These are phyloP conservation scores for Seira sanloemensis DNA, from an alignment of 2,888 invertebrate genomes.

Conservation along the genomic window DNA sequence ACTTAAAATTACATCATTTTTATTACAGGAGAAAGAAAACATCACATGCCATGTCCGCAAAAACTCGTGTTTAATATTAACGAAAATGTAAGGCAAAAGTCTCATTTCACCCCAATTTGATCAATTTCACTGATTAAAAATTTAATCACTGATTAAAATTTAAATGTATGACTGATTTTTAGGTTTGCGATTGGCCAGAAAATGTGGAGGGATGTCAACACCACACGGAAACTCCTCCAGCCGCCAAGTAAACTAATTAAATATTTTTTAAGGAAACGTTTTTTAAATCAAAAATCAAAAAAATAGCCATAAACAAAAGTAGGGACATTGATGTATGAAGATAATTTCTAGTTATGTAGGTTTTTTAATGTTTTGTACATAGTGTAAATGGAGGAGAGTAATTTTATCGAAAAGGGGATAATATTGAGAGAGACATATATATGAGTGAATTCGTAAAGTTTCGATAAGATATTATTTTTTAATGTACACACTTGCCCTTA, in stretches of 20 bases:
- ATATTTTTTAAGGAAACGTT: conserved; percentile 2
- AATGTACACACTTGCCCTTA: conserved; percentile 44
- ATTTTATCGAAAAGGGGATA: conserved; percentile 1
- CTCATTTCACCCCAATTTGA: no score
- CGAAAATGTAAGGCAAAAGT: conserved; percentile 80
- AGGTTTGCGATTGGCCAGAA: conserved; percentile 96
- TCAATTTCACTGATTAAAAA: neutral
- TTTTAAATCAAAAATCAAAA: neutral
- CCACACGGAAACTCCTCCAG: conserved; percentile 61
- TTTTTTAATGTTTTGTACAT: conserved; percentile 43
- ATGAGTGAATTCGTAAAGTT: neutral
- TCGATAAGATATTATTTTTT: neutral
- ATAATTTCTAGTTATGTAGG: conserved; percentile 26
- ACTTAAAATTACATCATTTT: neutral
- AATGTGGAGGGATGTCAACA: conserved; percentile 90
- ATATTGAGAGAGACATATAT: neutral
- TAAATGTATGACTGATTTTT: neutral
- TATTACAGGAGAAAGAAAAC: conserved; percentile 84
- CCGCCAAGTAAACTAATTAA: conserved; percentile 42
- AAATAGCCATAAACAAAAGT: conserved; percentile 1
- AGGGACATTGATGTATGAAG: neutral
- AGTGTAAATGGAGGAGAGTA: conserved; percentile 46
- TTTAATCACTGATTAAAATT: neutral
- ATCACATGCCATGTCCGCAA: conserved; percentile 94
- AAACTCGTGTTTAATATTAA: conserved; percentile 94